phyloP scores from a whole-genome alignment of 2,888 invertebrate species.

The Eupithecia pulchellata region DNA sequence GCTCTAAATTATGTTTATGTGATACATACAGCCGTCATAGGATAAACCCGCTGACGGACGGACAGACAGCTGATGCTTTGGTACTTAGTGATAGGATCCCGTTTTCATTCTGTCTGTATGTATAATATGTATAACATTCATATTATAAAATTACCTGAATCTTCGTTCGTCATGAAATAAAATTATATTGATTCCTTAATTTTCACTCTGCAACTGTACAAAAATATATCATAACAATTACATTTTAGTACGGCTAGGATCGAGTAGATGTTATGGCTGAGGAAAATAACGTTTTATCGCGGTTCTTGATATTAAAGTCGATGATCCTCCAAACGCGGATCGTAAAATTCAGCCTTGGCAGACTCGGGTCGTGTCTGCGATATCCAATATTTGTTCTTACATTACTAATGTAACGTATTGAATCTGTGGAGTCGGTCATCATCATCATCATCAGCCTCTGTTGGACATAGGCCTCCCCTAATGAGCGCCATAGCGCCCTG shows the following conservation, averaged over 20 bases:
- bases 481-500: no score
- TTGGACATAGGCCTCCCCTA: no score
- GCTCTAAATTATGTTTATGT: not conserved
- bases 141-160: no score
- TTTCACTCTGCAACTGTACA: not conserved
- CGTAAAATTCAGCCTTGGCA: slow-evolving; percentile 48
- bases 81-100: no score
- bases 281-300: slow-evolving; percentile 46
- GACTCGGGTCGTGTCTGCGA: slow-evolving; percentile 42
- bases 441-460: no score
- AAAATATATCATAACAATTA: slow-evolving; percentile 11
- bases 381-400: slow-evolving; percentile 35
- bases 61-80: no score
- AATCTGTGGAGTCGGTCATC: no score
- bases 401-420: slow-evolving; percentile 4
- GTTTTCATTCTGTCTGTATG: no score
- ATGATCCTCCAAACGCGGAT: slow-evolving; percentile 45
- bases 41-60: no score
- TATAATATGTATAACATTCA: no score
- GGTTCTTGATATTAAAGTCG: slow-evolving; percentile 44
- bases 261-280: slow-evolving; percentile 21
- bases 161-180: not conserved
- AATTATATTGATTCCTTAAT: not conserved
- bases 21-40: no score
- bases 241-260: slow-evolving; percentile 16